Conservation (phyloP, 2,888 invertebrate species). For the Sphecodes monilicornis region DNA sequence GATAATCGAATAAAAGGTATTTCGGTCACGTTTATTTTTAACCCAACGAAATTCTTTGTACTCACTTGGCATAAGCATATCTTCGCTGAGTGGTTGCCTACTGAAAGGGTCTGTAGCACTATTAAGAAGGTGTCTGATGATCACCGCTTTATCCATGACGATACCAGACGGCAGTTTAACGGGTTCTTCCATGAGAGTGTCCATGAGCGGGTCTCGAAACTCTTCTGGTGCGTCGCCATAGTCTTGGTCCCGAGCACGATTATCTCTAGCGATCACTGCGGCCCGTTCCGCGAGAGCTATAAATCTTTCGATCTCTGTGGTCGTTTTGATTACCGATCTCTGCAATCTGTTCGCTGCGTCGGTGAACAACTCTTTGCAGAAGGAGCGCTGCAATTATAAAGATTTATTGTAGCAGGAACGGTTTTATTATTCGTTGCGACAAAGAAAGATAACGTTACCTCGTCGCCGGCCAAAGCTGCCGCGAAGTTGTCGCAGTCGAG, state of each 20-base stretch:
- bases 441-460: conserved; percentile 86
- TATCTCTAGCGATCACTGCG: conserved; percentile 90
- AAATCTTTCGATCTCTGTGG: conserved; percentile 94
- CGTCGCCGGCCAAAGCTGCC: conserved; percentile 96
- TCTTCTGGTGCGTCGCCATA: conserved; percentile 98
- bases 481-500: conserved; percentile 96
- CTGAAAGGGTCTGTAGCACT: conserved; percentile 99
- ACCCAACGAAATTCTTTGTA: conserved; percentile 28
- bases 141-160: conserved; percentile 97
- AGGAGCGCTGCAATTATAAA: conserved; percentile 90
- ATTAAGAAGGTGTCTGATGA: conserved; percentile 96
- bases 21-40: conserved; percentile 12
- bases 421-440: neutral
- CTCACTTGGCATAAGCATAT: conserved; percentile 95
- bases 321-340: conserved; percentile 93
- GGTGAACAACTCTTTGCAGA: conserved; percentile 95
- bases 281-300: conserved; percentile 91
- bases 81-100: conserved; percentile 96
- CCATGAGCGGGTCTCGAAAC: conserved; percentile 98
- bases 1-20: neutral
- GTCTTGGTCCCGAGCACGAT: conserved; percentile 95
- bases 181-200: conserved; percentile 98
- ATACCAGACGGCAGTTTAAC: conserved; percentile 95
- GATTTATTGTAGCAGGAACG: conserved; percentile 6
- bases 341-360: conserved; percentile 94